phyloP scores from a whole-genome alignment of 2,797 vertebrate species.

The Echeneis naucrates region DNA sequence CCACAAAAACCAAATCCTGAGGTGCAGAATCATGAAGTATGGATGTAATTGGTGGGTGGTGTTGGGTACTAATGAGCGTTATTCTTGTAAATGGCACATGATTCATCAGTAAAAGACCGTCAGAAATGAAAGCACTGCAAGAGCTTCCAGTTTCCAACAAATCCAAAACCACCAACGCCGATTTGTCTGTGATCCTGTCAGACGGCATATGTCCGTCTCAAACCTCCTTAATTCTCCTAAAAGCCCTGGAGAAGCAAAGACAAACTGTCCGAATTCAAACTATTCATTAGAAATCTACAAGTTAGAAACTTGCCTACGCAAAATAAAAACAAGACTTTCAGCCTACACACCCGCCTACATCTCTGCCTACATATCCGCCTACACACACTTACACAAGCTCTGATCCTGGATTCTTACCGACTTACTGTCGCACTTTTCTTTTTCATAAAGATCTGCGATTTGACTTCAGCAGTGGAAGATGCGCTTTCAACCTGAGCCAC shows the following conservation, averaged over 20 bases:
- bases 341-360: constrained; percentile 42
- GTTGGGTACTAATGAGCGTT: not conserved
- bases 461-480: not conserved
- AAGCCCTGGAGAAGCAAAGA: not conserved
- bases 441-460: constrained; percentile 10
- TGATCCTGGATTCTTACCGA: constrained; percentile 12
- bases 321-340: constrained; percentile 20
- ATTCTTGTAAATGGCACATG: not conserved
- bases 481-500: not conserved
- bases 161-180: not conserved
- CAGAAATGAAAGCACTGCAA: not conserved
- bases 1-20: not conserved
- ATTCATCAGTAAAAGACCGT: not conserved
- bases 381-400: constrained; percentile 54
- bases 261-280: not conserved
- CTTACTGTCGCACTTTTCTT: not conserved
- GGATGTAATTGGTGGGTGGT: not conserved
- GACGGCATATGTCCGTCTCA: not conserved
- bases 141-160: not conserved
- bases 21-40: not conserved
- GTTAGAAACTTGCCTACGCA: constrained; percentile 27
- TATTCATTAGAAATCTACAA: constrained; percentile 11
- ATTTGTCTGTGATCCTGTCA: not conserved
- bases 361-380: constrained; percentile 50
- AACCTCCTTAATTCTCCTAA: not conserved